Conservation (phyloP, 2,113 vertebrate genomes). For the Otus sunia region DNA sequence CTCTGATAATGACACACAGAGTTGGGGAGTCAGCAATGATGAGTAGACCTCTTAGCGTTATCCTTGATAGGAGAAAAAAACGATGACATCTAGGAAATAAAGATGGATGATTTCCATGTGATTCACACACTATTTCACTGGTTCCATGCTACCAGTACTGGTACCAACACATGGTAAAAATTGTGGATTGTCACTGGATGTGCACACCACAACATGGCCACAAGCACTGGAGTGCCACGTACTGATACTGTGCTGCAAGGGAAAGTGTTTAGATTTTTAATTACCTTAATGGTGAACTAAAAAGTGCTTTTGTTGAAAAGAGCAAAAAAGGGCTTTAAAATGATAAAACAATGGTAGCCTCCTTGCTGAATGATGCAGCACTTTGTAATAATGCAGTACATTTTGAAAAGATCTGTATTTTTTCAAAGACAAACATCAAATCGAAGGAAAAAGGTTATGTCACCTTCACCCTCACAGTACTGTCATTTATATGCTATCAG, state of each 20-base stretch:
- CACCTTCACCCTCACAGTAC: slow-evolving; percentile 92
- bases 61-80: neutral
- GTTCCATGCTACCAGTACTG: neutral
- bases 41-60: neutral
- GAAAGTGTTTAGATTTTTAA: slow-evolving; percentile 36
- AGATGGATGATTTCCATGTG: neutral
- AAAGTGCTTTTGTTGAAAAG: neutral
- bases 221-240: neutral
- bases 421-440: slow-evolving; percentile 85
- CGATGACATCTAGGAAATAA: neutral
- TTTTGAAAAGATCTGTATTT: slow-evolving; percentile 78
- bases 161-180: neutral
- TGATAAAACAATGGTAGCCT: slow-evolving; percentile 68
- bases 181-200: neutral
- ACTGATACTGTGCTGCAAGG: neutral
- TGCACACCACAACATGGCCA: neutral
- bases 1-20: neutral
- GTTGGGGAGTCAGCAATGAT: neutral
- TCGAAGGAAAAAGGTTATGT: slow-evolving; percentile 87
- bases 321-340: slow-evolving; percentile 56
- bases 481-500: slow-evolving; percentile 92
- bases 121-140: neutral
- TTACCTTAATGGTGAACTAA: slow-evolving; percentile 49
- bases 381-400: slow-evolving; percentile 62
- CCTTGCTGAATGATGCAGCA: slow-evolving; percentile 66